phyloP scores from a whole-genome alignment of 2,113 vertebrate species.

The Pituophis catenifer region DNA sequence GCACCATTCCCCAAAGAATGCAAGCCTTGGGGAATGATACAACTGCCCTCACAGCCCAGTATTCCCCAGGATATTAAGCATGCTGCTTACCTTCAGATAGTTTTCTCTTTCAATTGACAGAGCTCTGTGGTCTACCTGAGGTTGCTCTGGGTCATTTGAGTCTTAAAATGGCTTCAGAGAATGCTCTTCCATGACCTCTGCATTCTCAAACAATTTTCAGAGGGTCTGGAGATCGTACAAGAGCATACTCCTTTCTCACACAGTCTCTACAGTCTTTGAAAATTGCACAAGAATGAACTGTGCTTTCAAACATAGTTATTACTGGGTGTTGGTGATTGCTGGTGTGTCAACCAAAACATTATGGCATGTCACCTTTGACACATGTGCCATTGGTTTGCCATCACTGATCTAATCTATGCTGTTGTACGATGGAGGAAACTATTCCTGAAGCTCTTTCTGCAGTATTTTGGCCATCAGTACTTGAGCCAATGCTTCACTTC shows the following conservation, averaged over 20 bases:
- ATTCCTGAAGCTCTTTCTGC: neutral
- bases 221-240: neutral
- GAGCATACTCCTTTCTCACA: neutral
- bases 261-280: neutral
- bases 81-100: neutral
- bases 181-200: neutral
- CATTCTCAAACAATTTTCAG: neutral
- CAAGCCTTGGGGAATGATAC: neutral
- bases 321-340: neutral
- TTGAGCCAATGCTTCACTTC: neutral
- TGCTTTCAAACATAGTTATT: neutral
- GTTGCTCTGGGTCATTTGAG: neutral
- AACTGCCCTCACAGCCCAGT: neutral
- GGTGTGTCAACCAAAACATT: neutral
- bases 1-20: no score
- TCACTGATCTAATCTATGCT: neutral
- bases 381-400: neutral
- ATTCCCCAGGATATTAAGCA: neutral
- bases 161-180: neutral
- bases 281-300: neutral
- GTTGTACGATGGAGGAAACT: neutral
- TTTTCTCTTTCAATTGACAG: neutral
- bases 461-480: neutral
- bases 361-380: neutral
- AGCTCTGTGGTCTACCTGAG: neutral